Percentiles rank a stretch among this genome's conserved stretches.
Evolutionary conservation across 2,888 invertebrate genomes (phyloP).

Genomic region (Caenorhabditis sp.): DNA sequence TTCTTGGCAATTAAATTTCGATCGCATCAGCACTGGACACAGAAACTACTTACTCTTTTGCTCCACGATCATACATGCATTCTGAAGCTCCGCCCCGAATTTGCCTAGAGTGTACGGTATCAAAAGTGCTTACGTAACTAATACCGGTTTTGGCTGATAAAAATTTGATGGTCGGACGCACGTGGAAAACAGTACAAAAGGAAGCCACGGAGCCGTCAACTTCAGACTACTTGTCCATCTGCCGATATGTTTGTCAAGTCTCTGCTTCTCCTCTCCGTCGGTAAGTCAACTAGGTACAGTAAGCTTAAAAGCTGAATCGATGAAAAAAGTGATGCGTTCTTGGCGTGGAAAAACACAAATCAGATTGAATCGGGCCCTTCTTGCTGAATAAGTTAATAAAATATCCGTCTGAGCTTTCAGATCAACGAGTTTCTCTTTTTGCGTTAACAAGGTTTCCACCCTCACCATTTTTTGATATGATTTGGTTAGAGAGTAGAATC

Average conservation of each 20-base stretch:
- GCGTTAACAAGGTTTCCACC: not conserved
- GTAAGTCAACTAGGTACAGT: slow-evolving; percentile 19
- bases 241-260: slow-evolving; percentile 56
- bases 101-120: slow-evolving; percentile 35
- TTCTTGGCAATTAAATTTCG: slow-evolving; percentile 20
- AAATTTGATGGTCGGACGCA: slow-evolving; percentile 27
- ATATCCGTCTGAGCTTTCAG: not conserved
- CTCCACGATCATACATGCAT: slow-evolving; percentile 24
- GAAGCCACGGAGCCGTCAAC: slow-evolving; percentile 2
- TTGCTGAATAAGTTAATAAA: not conserved
- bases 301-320: not conserved
- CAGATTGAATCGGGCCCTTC: not conserved
- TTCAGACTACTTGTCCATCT: slow-evolving; percentile 35
- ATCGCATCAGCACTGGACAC: not conserved
- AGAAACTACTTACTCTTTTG: slow-evolving; percentile 36
- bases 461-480: not conserved
- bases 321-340: not conserved
- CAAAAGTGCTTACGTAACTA: slow-evolving; percentile 43
- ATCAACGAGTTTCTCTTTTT: not conserved
- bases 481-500: not conserved
- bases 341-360: not conserved
- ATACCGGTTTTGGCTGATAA: slow-evolving; percentile 43
- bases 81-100: slow-evolving; percentile 26
- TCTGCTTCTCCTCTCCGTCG: slow-evolving; percentile 51
- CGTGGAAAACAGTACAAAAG: slow-evolving; percentile 51